Conservation (phyloP, 2,888 invertebrate genomes). For the Apodemia hepburni region DNA sequence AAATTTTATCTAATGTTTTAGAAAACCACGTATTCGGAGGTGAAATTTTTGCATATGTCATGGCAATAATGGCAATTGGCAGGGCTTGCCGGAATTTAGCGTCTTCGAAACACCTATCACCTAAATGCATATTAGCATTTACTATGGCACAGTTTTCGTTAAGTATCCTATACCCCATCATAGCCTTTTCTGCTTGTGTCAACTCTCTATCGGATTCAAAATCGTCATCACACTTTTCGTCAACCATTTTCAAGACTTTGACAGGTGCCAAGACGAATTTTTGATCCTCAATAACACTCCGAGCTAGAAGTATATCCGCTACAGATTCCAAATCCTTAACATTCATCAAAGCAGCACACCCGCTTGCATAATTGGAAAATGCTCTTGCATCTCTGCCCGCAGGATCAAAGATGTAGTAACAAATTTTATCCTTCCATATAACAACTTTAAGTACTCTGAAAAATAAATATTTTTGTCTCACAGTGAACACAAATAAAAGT, state of each 20-base stretch:
- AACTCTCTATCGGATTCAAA: slow-evolving; percentile 71
- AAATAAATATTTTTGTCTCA: slow-evolving; percentile 9
- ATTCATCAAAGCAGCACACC: slow-evolving; percentile 78
- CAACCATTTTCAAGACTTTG: slow-evolving; percentile 66
- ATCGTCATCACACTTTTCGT: slow-evolving; percentile 62
- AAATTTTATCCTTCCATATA: slow-evolving; percentile 80
- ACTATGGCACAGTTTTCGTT: slow-evolving; percentile 79
- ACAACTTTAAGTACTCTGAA: slow-evolving; percentile 66
- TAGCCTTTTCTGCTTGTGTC: slow-evolving; percentile 67
- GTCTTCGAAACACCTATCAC: slow-evolving; percentile 79
- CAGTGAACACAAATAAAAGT: too few species aligned
- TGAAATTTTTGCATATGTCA: slow-evolving; percentile 84
- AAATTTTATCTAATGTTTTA: slow-evolving; percentile 78
- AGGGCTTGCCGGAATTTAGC: slow-evolving; percentile 81
- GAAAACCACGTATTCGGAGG: slow-evolving; percentile 75
- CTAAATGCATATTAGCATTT: slow-evolving; percentile 79
- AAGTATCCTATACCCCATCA: slow-evolving; percentile 77
- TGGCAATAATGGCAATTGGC: slow-evolving; percentile 78
- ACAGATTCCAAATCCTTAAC: slow-evolving; percentile 74
- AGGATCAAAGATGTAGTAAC: slow-evolving; percentile 83
- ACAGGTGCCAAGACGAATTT: slow-evolving; percentile 71
- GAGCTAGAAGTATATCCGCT: slow-evolving; percentile 70
- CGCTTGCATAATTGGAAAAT: slow-evolving; percentile 66
- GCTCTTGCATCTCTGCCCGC: slow-evolving; percentile 76
- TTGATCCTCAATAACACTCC: slow-evolving; percentile 68